Evolutionary conservation across 2,888 invertebrate genomes (phyloP).

Genomic region (Piscicola geometra): DNA sequence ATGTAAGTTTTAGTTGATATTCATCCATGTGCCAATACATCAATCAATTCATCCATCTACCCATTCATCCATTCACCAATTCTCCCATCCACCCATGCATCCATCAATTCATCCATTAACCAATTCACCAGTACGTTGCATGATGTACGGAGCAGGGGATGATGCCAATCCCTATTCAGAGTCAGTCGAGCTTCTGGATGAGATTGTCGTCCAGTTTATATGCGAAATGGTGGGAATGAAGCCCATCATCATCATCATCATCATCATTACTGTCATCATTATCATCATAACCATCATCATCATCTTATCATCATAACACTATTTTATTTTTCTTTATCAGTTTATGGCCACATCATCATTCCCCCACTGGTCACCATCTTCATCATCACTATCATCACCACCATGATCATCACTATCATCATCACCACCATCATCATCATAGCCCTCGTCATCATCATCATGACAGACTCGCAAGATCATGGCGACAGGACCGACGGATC

Average conservation of each 20-base stretch:
- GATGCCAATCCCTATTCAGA: conserved; percentile 98
- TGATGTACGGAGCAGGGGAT: conserved; percentile 99
- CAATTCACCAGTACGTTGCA: conserved; percentile 58
- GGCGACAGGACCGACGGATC: conserved; percentile 92
- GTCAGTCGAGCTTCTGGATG: conserved; percentile 93
- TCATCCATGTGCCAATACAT: too few species aligned
- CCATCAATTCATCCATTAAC: background rate
- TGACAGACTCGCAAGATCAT: conserved; percentile 73
- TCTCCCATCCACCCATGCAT: too few species aligned
- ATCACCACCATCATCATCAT: background rate
- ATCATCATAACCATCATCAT: background rate
- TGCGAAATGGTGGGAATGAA: conserved; percentile 72
- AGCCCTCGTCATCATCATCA: conserved; percentile 15
- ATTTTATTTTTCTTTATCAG: too few species aligned
- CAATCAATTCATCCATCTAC: conserved; percentile 1
- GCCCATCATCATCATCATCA: conserved; percentile 3
- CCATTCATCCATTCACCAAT: too few species aligned
- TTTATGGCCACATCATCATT: background rate
- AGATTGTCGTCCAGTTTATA: conserved; percentile 93
- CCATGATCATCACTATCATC: background rate
- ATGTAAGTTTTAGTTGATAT: too few species aligned
- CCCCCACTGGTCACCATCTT: background rate
- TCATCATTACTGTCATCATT: background rate
- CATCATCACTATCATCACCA: conserved; percentile 7
- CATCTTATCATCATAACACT: background rate